Evolutionary conservation across 2,797 vertebrate genomes (phyloP).

Genomic region (Hippoglossus hippoglossus): DNA sequence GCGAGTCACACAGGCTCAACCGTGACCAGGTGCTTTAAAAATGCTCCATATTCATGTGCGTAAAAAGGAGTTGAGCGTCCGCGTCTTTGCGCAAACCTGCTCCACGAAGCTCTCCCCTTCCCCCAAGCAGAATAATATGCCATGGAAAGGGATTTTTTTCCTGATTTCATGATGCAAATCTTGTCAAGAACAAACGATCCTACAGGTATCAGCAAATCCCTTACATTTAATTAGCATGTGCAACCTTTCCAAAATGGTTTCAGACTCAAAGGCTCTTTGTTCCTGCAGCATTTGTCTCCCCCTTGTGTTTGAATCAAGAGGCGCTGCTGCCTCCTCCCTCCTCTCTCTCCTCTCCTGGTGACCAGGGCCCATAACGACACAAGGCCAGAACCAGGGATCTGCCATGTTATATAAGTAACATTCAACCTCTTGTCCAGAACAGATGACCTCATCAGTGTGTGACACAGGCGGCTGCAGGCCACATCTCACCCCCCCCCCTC

Average conservation of each 20-base stretch:
- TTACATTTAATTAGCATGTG: constrained; percentile 29
- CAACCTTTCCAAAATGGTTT: constrained; percentile 37
- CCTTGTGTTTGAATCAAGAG: constrained; percentile 47
- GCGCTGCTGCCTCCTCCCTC: no score
- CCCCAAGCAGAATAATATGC: no score
- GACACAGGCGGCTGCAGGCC: constrained; percentile 21
- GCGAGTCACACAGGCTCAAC: not conserved
- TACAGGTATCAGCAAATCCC: not conserved
- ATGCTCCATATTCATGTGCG: no score
- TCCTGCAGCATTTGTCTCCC: constrained; percentile 76
- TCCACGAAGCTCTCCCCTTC: not conserved
- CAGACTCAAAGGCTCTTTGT: not conserved
- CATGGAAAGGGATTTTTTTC: not conserved
- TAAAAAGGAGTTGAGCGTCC: not conserved
- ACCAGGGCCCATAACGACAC: constrained; percentile 7
- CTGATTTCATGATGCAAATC: no score
- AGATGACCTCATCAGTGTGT: constrained; percentile 8
- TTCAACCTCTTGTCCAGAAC: constrained; percentile 12
- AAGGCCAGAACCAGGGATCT: constrained; percentile 27
- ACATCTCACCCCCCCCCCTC: not conserved
- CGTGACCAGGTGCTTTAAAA: no score
- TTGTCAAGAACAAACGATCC: not conserved
- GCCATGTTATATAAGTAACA: constrained; percentile 49
- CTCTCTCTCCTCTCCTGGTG: not conserved
- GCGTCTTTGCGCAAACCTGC: not conserved